Percentiles rank a stretch among this genome's conserved stretches.
Evolutionary conservation across 2,113 vertebrate genomes (phyloP).

Genomic region (Cephalopterus ornatus): DNA sequence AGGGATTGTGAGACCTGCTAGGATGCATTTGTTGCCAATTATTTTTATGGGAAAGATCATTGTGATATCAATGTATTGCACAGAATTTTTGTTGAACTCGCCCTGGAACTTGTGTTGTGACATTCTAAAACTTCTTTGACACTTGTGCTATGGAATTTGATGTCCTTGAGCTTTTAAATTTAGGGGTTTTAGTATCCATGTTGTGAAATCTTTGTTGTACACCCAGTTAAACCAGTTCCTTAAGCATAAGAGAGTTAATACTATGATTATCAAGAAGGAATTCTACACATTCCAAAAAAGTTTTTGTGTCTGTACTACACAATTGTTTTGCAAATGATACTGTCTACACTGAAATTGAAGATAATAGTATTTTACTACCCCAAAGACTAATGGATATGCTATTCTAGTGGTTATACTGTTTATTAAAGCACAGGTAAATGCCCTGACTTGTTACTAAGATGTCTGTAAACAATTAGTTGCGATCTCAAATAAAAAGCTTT

Average conservation of each 20-base stretch:
- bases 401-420: neutral
- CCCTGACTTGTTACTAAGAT: neutral
- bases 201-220: neutral
- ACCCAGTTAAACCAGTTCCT: neutral
- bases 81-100: neutral
- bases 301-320: neutral
- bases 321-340: slow-evolving; percentile 3
- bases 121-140: neutral
- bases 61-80: neutral
- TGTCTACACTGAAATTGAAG: neutral
- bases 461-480: neutral
- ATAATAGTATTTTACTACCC: neutral
- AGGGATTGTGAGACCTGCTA: neutral
- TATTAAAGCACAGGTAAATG: neutral
- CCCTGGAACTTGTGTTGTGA: neutral
- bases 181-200: neutral
- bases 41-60: neutral
- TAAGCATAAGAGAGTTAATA: neutral
- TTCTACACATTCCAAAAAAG: neutral
- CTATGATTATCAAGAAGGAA: neutral
- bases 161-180: neutral
- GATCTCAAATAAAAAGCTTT: slow-evolving; percentile 9
- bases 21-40: neutral
- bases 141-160: neutral
- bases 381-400: slow-evolving; percentile 10